These are phyloP conservation scores for Ophiothrix spiculata DNA, from an alignment of 35 echinoderm and acorn worm species.

Conservation along the genomic window DNA sequence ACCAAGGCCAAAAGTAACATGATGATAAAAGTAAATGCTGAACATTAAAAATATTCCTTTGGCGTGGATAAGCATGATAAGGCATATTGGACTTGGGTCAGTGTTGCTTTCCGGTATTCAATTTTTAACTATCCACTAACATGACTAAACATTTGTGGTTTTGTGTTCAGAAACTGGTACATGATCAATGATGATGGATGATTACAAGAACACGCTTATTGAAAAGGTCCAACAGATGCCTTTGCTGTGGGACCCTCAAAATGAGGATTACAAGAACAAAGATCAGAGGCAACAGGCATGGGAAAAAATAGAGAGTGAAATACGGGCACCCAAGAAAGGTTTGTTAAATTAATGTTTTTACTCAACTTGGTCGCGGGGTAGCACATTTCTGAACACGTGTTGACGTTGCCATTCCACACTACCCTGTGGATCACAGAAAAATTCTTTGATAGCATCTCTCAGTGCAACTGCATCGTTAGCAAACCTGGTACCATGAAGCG, in stretches of 20 bases:
- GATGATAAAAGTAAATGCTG: too few relatives aligned
- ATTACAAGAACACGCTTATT: conserved; percentile 49
- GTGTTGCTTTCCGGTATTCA: too few relatives aligned
- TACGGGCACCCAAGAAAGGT: conserved; percentile 41
- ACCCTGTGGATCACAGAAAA: conserved; percentile 42
- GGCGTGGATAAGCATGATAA: too few relatives aligned
- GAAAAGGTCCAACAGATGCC: conserved; percentile 45
- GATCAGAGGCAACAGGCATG: conserved; percentile 42
- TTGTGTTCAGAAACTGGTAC: too few relatives aligned
- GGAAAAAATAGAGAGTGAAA: conserved; percentile 48
- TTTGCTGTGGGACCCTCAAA: conserved; percentile 48
- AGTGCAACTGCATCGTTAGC: conserved; percentile 32
- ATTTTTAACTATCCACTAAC: too few relatives aligned
- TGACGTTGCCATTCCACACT: conserved; percentile 40
- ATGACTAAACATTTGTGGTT: too few relatives aligned
- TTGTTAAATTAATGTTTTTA: conserved; percentile 23
- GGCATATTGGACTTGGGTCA: too few relatives aligned
- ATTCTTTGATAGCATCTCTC: conserved; percentile 37
- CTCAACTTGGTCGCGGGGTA: conserved; percentile 15
- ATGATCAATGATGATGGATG: too few relatives aligned
- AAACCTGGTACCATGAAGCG: conserved; percentile 34
- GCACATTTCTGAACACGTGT: conserved; percentile 33
- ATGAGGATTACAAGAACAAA: conserved; percentile 52
- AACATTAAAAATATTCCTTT: too few relatives aligned
- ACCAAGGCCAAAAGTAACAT: too few relatives aligned